These are phyloP conservation scores for Nasonia longicornis DNA, from an alignment of 1,140 invertebrate species.

Conservation along the genomic window DNA sequence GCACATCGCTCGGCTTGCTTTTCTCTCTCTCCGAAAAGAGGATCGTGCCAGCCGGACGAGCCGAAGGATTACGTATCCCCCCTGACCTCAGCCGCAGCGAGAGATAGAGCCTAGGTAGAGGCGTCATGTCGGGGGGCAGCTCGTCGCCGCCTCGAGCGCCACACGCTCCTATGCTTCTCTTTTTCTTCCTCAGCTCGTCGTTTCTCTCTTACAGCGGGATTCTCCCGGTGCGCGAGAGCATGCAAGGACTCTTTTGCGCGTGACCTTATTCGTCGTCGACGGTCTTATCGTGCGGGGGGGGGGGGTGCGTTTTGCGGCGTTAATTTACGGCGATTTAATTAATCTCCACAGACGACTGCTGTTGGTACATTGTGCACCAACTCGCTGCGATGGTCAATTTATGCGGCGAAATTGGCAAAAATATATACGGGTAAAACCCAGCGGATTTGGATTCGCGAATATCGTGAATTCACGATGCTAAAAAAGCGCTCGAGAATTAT, in stretches of 20 bases:
- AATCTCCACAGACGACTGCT: background rate
- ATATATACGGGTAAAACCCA: background rate
- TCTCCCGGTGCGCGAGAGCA: background rate
- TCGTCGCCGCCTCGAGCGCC: slow-evolving; percentile 18
- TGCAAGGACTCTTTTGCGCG: background rate
- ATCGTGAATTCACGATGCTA: no score
- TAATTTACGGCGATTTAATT: background rate
- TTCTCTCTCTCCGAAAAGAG: slow-evolving; percentile 10
- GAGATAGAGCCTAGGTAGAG: background rate
- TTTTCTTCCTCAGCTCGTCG: background rate
- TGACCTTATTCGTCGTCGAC: no score
- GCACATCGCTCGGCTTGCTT: background rate
- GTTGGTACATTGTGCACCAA: background rate
- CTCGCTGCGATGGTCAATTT: background rate
- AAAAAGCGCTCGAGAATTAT: background rate
- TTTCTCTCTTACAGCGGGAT: background rate
- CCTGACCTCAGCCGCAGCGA: background rate
- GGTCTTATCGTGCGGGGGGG: no score
- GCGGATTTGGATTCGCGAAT: no score
- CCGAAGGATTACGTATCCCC: slow-evolving; percentile 32
- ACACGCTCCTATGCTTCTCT: background rate
- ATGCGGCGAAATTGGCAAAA: background rate
- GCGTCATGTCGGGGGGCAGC: slow-evolving; percentile 4
- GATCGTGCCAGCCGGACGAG: slow-evolving; percentile 18
- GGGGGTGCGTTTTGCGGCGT: background rate